These are phyloP conservation scores for Trialeurodes vaporariorum DNA, from an alignment of 1,140 invertebrate species.

Conservation along the genomic window DNA sequence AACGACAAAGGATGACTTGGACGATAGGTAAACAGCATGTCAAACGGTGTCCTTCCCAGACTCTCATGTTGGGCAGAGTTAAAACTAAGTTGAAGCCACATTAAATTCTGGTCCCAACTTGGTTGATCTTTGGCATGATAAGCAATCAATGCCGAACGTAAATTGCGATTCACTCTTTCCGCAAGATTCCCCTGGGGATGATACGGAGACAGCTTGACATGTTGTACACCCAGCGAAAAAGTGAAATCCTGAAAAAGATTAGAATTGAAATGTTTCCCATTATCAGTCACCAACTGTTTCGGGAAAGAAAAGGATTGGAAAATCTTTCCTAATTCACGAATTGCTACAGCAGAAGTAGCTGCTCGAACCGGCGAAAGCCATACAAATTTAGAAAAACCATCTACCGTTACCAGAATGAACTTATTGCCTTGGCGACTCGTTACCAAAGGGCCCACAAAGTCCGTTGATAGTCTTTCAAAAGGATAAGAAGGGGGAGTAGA, in stretches of 20 bases:
- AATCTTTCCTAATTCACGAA: not conserved
- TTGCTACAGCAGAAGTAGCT: not conserved
- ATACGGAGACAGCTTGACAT: not conserved
- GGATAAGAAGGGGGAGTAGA: not conserved
- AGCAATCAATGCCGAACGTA: not conserved
- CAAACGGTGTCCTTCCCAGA: not conserved
- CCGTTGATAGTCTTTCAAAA: not conserved
- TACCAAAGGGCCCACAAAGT: not conserved
- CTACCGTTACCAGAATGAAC: not conserved
- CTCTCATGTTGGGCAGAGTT: not conserved
- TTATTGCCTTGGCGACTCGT: not conserved
- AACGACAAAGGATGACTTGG: not conserved
- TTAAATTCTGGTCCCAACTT: not conserved
- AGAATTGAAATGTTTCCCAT: not conserved
- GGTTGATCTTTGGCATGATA: not conserved
- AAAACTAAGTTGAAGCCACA: not conserved
- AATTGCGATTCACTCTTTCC: not conserved
- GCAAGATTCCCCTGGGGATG: not conserved
- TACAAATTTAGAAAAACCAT: not conserved
- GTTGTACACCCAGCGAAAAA: not conserved
- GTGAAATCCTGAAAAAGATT: not conserved
- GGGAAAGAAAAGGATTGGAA: not conserved
- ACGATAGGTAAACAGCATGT: not conserved
- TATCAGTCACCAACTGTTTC: not conserved
- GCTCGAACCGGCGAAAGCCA: not conserved